Evolutionary conservation across 2,888 invertebrate genomes (phyloP).

Genomic region (Dendrolimus pini): DNA sequence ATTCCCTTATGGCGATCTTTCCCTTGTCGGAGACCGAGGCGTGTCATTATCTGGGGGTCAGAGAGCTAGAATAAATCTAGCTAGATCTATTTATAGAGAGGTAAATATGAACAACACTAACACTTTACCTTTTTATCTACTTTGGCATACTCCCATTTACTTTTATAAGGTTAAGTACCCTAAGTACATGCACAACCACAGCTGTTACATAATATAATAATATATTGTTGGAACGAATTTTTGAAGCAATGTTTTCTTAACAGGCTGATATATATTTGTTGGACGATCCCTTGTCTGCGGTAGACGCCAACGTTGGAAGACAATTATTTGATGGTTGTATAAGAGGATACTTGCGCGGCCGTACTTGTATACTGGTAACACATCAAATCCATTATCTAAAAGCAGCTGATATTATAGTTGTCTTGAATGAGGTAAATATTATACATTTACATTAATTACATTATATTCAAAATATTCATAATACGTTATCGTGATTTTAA

Average conservation of each 20-base stretch:
- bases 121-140: too few species aligned
- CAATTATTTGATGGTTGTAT: constrained; percentile 87
- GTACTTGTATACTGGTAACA: constrained; percentile 87
- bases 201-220: too few species aligned
- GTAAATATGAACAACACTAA: constrained; percentile 58
- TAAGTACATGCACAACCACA: too few species aligned
- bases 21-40: constrained; percentile 89
- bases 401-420: constrained; percentile 68
- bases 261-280: constrained; percentile 86
- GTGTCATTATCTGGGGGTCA: constrained; percentile 90
- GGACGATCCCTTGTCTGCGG: constrained; percentile 90
- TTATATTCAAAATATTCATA: too few species aligned
- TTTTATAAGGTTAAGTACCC: too few species aligned
- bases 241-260: constrained; percentile 11
- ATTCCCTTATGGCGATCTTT: constrained; percentile 85
- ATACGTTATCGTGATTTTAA: too few species aligned
- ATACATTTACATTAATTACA: background rate
- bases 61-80: constrained; percentile 87
- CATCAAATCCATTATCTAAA: constrained; percentile 85
- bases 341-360: constrained; percentile 76
- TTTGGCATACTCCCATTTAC: too few species aligned
- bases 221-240: too few species aligned
- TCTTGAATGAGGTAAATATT: constrained; percentile 61
- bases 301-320: constrained; percentile 85
- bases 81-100: constrained; percentile 84